These are phyloP conservation scores for Rhyzopertha dominica DNA, from an alignment of 1,140 invertebrate genomes.

Conservation along the genomic window DNA sequence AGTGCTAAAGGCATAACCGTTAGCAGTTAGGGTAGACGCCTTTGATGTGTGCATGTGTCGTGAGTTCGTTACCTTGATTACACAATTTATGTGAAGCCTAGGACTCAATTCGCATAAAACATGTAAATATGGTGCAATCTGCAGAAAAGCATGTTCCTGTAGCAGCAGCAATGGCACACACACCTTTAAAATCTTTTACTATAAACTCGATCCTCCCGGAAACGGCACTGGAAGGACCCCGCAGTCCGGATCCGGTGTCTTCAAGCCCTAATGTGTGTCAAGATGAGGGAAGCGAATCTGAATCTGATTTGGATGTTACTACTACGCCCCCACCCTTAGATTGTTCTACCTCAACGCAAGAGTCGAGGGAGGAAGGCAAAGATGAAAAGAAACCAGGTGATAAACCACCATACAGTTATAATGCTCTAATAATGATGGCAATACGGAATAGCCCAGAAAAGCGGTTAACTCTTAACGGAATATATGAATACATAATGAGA, in stretches of 20 bases:
- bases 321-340: constrained; percentile 59
- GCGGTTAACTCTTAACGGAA: constrained; percentile 92
- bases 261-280: constrained; percentile 19
- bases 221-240: constrained; percentile 50
- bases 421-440: constrained; percentile 99
- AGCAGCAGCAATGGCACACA: constrained; percentile 47
- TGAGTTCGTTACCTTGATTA: too few species aligned
- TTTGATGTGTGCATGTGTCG: too few species aligned
- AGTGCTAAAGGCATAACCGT: too few species aligned
- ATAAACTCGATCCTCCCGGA: constrained; percentile 68
- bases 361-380: constrained; percentile 35
- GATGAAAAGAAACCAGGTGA: constrained; percentile 62
- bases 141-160: too few species aligned
- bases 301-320: constrained; percentile 72
- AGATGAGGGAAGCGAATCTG: constrained; percentile 54
- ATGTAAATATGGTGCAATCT: too few species aligned
- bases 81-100: too few species aligned
- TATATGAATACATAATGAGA: constrained; percentile 99
- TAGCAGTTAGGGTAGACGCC: too few species aligned
- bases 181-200: constrained; percentile 65
- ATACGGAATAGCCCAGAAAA: constrained; percentile 89
- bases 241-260: constrained; percentile 24
- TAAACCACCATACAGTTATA: constrained; percentile 97
- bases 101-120: too few species aligned
- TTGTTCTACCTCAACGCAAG: constrained; percentile 52